Base-by-base conservation (phyloP, 2,797 vertebrate species). In the Pogoniulus pusillus region DNA sequence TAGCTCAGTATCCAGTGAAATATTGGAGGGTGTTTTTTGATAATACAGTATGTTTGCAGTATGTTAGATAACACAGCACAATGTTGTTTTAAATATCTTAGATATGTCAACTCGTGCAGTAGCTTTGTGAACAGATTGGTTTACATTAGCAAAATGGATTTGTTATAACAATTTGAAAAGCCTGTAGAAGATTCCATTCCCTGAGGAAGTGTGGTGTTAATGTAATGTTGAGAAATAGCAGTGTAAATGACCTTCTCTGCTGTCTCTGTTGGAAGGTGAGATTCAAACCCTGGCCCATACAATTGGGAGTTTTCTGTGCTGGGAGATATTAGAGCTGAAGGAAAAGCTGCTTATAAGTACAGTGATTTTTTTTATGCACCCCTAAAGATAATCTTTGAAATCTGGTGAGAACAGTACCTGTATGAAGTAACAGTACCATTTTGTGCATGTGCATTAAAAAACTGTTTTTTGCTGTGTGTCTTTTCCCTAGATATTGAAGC, bases 401-500 rank as follows among this genome's bases (percentile, higher is more conserved):
- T 39, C 16, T 43, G 6, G 17, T 7, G 30, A 37, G 72, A 85
- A 73, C 37, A 22, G 0, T 9, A 75, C 2, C 26, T 88, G 9
- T 39, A 19, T 1, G 1, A 8, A 24, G 7, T 54, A 35, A 54
- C 6, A 10, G 24, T 53, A 82, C 16, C 1, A 5, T 78, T 65
- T 54, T 27, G 5, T 73, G 32, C 34, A 6, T 26, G 11, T 43
- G 6, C 35, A 8, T 87, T n/a, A 83, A 29, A 72, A 79, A 53
- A 12, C 5, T 79, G 20, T 24, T 6, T 35, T 23, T 59, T 62
- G 34, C 47, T 32, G 3, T 43, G 6, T 47, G 0, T 93, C 13
- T 80, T 93, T 92, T 55, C 85, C 43, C 37, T 75, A 98, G 98
- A 98, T 97, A 98, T 99, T 4, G 99, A 99, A 98, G 99, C 99